Conservation (phyloP, 1,140 invertebrate genomes). For the Aleiodes sp. region DNA sequence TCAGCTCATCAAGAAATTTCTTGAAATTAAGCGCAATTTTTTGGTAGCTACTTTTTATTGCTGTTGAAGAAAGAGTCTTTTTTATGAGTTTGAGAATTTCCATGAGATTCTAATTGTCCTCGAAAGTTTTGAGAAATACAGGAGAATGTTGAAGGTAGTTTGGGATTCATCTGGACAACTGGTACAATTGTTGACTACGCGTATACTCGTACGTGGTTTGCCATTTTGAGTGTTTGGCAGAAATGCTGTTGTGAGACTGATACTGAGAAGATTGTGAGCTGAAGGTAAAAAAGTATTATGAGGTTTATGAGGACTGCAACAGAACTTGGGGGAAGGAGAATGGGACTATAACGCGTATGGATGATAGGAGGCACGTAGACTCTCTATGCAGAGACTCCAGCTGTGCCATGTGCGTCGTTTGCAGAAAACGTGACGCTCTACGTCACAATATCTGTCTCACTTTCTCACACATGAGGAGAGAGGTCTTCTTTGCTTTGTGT, state of each 20-base stretch:
- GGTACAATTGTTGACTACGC: conserved; percentile 49
- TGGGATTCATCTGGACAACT: conserved; percentile 34
- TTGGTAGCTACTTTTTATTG: too few relatives aligned
- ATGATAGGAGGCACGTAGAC: conserved; percentile 51
- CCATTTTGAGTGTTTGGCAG: conserved; percentile 40
- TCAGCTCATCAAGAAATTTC: too few relatives aligned
- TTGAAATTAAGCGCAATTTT: too few relatives aligned
- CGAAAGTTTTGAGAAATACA: neutral
- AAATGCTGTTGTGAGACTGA: neutral
- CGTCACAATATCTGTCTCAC: conserved; percentile 7
- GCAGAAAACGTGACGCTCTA: conserved; percentile 56
- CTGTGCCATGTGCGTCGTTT: conserved; percentile 60
- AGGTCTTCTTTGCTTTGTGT: neutral
- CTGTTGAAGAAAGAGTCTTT: neutral
- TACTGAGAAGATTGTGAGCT: neutral
- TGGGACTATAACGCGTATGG: conserved; percentile 43
- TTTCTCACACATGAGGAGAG: neutral
- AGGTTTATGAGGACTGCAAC: conserved; percentile 41
- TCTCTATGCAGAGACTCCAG: conserved; percentile 54
- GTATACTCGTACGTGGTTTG: conserved; percentile 45
- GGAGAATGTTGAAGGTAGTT: neutral
- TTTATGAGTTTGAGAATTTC: neutral
- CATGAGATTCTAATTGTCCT: neutral
- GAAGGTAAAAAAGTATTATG: conserved; percentile 46
- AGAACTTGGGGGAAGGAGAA: conserved; percentile 30